A percentile compares a stretch with the other conserved stretches of the same genome.
phyloP scores from a whole-genome alignment of 1,140 invertebrate genomes.

The Tetramorium alpestre region DNA sequence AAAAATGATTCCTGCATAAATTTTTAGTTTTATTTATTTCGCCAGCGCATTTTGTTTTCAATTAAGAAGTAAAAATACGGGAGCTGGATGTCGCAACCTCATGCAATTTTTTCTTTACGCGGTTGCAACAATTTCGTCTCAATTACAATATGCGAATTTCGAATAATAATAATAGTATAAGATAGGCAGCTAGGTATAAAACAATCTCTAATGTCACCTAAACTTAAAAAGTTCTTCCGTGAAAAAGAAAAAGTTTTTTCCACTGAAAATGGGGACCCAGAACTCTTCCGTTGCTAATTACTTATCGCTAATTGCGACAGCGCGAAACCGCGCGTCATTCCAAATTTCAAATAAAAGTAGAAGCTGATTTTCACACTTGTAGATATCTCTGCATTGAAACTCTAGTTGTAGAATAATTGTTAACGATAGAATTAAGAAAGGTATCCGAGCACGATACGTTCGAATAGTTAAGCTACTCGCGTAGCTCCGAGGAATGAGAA shows the following conservation, averaged over 20 bases:
- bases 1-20: not conserved
- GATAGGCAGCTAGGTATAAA: too few relatives aligned
- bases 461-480: not conserved
- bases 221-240: too few relatives aligned
- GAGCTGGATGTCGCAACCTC: too few relatives aligned
- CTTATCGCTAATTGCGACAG: too few relatives aligned
- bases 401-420: not conserved
- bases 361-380: not conserved
- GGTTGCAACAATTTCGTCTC: not conserved
- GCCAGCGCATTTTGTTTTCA: not conserved
- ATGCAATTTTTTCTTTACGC: not conserved
- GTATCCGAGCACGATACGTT: not conserved
- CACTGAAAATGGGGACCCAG: too few relatives aligned
- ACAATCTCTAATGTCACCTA: too few relatives aligned
- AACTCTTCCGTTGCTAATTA: too few relatives aligned
- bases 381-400: not conserved
- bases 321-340: too few relatives aligned
- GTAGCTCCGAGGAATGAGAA: constrained; percentile 63
- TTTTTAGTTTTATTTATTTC: not conserved
- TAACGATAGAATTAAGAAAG: not conserved
- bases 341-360: not conserved
- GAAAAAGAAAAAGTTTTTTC: too few relatives aligned
- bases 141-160: not conserved
- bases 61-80: not conserved
- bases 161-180: not conserved